A percentile compares a stretch with the other conserved stretches of the same genome.
Evolutionary conservation across 2,797 vertebrate genomes (phyloP).

Genomic region (Cyclura pinguis): DNA sequence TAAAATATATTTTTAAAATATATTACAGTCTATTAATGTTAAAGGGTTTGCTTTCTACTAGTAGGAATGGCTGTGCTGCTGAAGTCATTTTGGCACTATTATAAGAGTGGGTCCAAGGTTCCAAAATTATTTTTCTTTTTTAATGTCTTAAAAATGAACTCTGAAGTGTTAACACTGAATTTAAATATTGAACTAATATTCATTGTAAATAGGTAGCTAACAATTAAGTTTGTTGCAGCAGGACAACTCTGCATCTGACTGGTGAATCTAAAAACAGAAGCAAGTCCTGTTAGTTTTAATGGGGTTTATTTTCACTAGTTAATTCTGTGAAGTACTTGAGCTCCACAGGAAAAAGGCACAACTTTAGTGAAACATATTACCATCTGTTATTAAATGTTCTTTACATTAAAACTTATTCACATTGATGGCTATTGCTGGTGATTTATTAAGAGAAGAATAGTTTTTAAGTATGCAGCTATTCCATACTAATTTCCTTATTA

Average conservation of each 20-base stretch:
- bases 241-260: not conserved
- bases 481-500: constrained; percentile 23
- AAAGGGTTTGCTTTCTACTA: constrained; percentile 43
- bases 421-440: constrained; percentile 32
- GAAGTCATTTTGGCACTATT: constrained; percentile 60
- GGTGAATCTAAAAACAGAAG: constrained; percentile 11
- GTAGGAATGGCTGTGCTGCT: constrained; percentile 38
- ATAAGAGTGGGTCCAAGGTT: constrained; percentile 44
- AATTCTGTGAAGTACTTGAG: constrained; percentile 47
- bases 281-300: not conserved
- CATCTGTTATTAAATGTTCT: constrained; percentile 26
- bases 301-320: constrained; percentile 8
- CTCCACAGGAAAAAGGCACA: constrained; percentile 38
- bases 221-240: not conserved
- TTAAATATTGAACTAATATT: constrained; percentile 33
- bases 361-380: constrained; percentile 47
- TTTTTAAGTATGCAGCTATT: constrained; percentile 2
- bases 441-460: constrained; percentile 23
- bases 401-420: constrained; percentile 34
- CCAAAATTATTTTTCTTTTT: constrained; percentile 30
- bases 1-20: constrained; percentile 67
- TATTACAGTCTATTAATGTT: constrained; percentile 44
- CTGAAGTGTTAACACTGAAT: constrained; percentile 34
- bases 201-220: not conserved
- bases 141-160: constrained; percentile 29